A percentile compares a stretch with the other conserved stretches of the same genome.
Conservation (phyloP, 2,797 vertebrate genomes). For the Capromys pilorides region DNA sequence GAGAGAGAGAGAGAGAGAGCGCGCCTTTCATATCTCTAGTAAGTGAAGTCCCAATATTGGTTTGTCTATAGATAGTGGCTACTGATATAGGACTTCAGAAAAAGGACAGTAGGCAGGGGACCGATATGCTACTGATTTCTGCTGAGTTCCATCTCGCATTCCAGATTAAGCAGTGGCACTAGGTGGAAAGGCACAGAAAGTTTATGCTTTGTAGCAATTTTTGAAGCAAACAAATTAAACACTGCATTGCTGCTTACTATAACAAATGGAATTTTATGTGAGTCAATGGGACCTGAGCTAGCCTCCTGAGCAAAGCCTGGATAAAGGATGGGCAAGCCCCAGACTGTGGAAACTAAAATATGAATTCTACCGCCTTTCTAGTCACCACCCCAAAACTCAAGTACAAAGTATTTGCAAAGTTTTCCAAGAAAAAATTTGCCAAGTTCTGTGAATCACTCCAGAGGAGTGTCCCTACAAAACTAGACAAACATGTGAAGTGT, state of each 20-base stretch:
- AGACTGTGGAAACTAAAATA: not conserved
- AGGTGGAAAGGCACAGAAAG: not conserved
- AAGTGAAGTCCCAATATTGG: not conserved
- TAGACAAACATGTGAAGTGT: not conserved
- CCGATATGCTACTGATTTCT: not conserved
- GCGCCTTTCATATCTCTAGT: not conserved
- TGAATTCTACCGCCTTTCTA: slow-evolving; percentile 23
- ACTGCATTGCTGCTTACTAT: slow-evolving; percentile 33
- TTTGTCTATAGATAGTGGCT: not conserved
- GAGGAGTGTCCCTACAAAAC: not conserved
- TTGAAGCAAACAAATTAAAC: slow-evolving; percentile 20
- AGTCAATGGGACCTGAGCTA: not conserved
- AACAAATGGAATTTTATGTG: slow-evolving; percentile 52
- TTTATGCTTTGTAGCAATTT: not conserved
- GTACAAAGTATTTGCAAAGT: not conserved
- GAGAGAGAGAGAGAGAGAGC: not conserved
- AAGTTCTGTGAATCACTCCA: not conserved
- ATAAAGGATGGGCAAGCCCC: not conserved
- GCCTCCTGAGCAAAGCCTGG: not conserved
- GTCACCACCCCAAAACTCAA: not conserved
- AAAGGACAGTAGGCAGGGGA: not conserved
- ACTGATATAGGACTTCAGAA: not conserved
- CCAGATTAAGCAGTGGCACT: not conserved
- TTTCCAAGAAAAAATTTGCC: slow-evolving; percentile 34
- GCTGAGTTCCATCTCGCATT: not conserved